Conservation (phyloP, 2,113 vertebrate genomes). For the Emberiza fucata region DNA sequence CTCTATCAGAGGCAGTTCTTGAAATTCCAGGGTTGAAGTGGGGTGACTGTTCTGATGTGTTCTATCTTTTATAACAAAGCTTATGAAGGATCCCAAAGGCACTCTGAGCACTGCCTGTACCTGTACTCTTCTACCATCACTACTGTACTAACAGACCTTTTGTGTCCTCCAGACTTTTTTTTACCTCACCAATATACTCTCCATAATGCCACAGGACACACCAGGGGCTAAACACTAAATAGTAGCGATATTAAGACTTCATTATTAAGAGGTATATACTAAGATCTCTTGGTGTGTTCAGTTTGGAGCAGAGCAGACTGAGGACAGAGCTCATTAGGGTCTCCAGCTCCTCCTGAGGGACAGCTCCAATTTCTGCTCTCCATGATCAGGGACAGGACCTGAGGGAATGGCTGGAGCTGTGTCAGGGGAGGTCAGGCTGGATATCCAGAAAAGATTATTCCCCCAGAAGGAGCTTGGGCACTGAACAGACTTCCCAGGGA, state of each 20-base stretch:
- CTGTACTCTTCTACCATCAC: not conserved
- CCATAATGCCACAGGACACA: not conserved
- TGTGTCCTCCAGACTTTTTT: not conserved
- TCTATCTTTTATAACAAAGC: not conserved
- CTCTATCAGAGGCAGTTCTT: not conserved
- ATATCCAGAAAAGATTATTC: not conserved
- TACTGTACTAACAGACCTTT: not conserved
- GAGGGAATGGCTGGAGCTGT: not conserved
- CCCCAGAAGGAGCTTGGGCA: not conserved
- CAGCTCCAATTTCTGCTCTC: not conserved
- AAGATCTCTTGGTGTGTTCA: not conserved
- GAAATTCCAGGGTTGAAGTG: not conserved
- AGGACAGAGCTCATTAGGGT: not conserved
- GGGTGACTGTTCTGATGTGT: not conserved
- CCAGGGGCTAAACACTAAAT: not conserved
- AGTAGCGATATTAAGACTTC: not conserved
- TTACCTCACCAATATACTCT: not conserved
- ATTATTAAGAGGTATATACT: not conserved
- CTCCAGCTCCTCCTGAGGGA: not conserved
- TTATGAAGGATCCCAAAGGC: not conserved
- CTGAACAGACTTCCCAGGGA: not conserved
- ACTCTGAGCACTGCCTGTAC: not conserved
- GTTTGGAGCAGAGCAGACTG: not conserved
- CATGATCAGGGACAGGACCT: not conserved
- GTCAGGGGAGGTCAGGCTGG: not conserved